phyloP scores from a whole-genome alignment of 2,888 invertebrate species.

The Eucera pruinosa region DNA sequence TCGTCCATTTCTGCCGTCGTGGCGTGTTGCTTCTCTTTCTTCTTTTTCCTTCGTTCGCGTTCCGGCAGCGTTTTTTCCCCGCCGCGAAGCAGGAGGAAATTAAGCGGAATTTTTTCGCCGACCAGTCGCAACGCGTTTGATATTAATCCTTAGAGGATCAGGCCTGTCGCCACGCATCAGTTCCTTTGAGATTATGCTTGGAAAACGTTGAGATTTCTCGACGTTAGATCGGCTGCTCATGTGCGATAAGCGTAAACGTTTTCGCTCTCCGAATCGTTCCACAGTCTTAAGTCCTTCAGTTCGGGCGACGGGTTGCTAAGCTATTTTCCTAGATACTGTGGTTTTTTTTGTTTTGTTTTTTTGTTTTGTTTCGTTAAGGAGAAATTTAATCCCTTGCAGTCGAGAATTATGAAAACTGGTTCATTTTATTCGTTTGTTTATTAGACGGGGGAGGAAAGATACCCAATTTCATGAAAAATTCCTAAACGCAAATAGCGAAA shows the following conservation, averaged over 20 bases:
- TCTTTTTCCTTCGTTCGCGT: background rate
- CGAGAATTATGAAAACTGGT: too few species aligned
- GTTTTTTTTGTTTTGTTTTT: too few species aligned
- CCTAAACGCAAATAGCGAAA: too few species aligned
- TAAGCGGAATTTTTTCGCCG: conserved; percentile 30
- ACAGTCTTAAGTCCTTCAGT: background rate
- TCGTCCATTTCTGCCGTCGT: conserved; percentile 27
- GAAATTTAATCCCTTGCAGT: too few species aligned
- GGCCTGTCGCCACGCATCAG: too few species aligned
- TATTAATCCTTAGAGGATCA: conserved; percentile 3
- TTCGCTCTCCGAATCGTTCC: background rate
- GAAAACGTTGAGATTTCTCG: background rate
- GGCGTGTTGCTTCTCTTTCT: conserved; percentile 2
- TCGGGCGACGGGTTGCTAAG: background rate
- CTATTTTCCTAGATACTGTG: background rate
- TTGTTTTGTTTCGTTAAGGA: too few species aligned
- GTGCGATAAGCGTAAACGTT: background rate
- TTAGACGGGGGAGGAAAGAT: too few species aligned
- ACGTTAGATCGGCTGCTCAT: background rate
- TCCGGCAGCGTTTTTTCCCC: background rate
- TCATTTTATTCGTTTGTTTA: too few species aligned
- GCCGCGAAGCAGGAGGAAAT: conserved; percentile 25
- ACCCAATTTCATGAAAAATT: too few species aligned
- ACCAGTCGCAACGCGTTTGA: too few species aligned
- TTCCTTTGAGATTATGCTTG: background rate